phyloP scores from a whole-genome alignment of 2,113 vertebrate species.

The Leucopternis melanops region DNA sequence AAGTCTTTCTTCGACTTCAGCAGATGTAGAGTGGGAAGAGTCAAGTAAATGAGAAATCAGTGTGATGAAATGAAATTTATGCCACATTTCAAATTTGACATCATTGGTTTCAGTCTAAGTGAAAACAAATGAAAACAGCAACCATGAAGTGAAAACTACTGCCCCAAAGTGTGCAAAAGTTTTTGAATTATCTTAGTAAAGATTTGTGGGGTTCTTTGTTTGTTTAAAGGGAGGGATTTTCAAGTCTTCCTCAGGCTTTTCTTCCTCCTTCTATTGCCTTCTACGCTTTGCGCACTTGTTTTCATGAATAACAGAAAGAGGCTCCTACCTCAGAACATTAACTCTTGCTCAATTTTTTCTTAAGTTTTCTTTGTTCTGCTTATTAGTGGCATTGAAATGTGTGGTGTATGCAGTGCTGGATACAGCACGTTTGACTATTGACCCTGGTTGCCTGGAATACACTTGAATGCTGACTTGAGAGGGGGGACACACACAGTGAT shows the following conservation, averaged over 20 bases:
- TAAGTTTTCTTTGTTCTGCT: background rate
- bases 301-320: background rate
- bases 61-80: constrained; percentile 29
- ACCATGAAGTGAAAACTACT: background rate
- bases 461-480: background rate
- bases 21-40: constrained; percentile 61
- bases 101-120: background rate
- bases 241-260: background rate
- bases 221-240: background rate
- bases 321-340: background rate
- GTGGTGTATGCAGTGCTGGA: background rate
- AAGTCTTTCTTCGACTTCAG: background rate
- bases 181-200: background rate
- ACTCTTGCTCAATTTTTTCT: background rate
- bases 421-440: background rate
- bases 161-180: background rate
- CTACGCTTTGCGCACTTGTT: background rate
- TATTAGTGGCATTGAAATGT: background rate
- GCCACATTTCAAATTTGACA: constrained; percentile 29
- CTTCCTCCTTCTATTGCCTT: background rate
- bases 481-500: too few relatives aligned
- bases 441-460: background rate
- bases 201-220: background rate
- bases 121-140: constrained; percentile 39
- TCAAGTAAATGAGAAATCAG: constrained; percentile 35